A percentile compares a stretch with the other conserved stretches of the same genome.
Evolutionary conservation across 2,113 vertebrate species (phyloP).

Genomic region (Tragelaphus scriptus): DNA sequence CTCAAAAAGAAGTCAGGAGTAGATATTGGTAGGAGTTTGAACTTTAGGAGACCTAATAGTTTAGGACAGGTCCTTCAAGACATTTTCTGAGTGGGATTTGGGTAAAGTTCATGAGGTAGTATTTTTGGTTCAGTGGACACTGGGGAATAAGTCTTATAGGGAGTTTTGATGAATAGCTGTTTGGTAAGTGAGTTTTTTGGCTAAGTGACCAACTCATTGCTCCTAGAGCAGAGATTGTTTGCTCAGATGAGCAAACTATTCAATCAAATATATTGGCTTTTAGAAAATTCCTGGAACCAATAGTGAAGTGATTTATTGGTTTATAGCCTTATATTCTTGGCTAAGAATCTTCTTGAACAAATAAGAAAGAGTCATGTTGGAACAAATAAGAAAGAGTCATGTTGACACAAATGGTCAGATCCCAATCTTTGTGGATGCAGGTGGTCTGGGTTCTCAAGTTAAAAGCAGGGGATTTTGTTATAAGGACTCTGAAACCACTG

Average conservation of each 20-base stretch:
- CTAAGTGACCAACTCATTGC: not conserved
- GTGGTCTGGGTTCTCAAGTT: not conserved
- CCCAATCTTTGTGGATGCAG: not conserved
- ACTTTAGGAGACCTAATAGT: not conserved
- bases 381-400: not conserved
- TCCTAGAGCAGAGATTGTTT: not conserved
- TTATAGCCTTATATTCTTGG: not conserved
- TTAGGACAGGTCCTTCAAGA: not conserved
- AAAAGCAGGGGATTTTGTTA: not conserved
- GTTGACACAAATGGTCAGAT: constrained; percentile 1
- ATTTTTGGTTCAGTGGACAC: not conserved
- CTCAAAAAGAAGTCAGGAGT: not conserved
- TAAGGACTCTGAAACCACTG: not conserved
- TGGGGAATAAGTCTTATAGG: not conserved
- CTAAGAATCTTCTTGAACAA: constrained; percentile 15
- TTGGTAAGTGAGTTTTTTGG: not conserved
- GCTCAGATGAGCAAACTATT: constrained; percentile 4
- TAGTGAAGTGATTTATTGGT: not conserved
- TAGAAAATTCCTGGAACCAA: not conserved
- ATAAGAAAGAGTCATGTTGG: not conserved
- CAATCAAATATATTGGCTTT: not conserved
- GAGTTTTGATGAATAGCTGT: not conserved
- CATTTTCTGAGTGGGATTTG: not conserved
- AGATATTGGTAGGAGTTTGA: not conserved
- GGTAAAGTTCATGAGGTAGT: not conserved